Conservation (phyloP, 2,113 vertebrate genomes). For the Ophthalmotilapia sp. region DNA sequence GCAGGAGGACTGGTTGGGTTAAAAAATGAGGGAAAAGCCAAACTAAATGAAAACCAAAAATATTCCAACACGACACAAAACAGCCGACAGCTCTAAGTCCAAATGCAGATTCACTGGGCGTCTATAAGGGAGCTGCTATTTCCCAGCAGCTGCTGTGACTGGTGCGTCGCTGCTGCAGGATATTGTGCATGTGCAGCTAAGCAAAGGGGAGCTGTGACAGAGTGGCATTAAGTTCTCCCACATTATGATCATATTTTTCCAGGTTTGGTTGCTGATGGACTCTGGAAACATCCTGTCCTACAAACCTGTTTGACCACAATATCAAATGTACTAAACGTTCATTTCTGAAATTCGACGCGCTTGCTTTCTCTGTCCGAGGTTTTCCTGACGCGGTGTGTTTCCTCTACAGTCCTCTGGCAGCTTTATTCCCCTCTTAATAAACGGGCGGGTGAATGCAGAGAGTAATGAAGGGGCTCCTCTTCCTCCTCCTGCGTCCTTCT, state of each 20-base stretch:
- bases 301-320: not conserved
- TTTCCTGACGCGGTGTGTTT: not conserved
- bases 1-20: not conserved
- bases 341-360: not conserved
- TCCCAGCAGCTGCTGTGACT: not conserved
- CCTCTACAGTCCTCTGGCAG: not conserved
- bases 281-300: not conserved
- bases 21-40: not conserved
- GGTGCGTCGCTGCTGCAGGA: not conserved
- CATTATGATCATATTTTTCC: not conserved
- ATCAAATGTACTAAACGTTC: not conserved
- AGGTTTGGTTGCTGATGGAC: not conserved
- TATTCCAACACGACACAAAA: not conserved
- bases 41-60: not conserved
- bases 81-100: not conserved
- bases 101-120: not conserved
- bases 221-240: not conserved
- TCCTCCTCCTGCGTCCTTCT: not conserved
- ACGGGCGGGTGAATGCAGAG: not conserved
- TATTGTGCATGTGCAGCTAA: not conserved
- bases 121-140: fast-evolving
- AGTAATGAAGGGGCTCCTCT: not conserved
- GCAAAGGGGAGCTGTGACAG: not conserved
- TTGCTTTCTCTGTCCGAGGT: not conserved
- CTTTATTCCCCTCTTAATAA: slow-evolving; percentile 24